Evolutionary conservation across 30 jellyfish, hydroid and myxozoan genomes (phyloP).

Genomic region (Chironex yamaguchii): DNA sequence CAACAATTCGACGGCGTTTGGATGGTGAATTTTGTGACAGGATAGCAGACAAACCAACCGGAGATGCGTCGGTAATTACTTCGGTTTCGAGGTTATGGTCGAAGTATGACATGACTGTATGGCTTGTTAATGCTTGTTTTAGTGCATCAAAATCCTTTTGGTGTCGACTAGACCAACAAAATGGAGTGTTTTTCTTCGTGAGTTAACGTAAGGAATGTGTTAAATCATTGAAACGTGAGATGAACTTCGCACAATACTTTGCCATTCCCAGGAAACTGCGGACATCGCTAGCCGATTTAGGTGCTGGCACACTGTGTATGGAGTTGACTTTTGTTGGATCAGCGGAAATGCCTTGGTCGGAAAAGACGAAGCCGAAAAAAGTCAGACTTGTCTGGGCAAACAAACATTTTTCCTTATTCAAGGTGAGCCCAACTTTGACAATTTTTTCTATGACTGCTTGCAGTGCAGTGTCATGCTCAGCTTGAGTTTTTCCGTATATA

Average conservation of each 20-base stretch:
- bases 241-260: constrained; percentile 10
- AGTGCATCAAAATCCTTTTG: constrained; percentile 28
- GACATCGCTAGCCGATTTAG: not conserved
- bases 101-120: constrained; percentile 35
- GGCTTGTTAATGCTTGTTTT: constrained; percentile 22
- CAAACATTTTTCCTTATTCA: constrained; percentile 49
- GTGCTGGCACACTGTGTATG: constrained; percentile 42
- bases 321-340: constrained; percentile 59
- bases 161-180: constrained; percentile 35
- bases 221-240: constrained; percentile 30
- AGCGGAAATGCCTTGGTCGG: constrained; percentile 63
- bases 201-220: constrained; percentile 60
- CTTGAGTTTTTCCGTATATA: too few relatives aligned
- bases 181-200: constrained; percentile 50
- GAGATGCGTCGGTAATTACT: constrained; percentile 66
- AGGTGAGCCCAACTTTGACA: constrained; percentile 50
- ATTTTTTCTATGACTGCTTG: too few relatives aligned
- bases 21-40: constrained; percentile 45
- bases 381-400: constrained; percentile 49
- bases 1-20: constrained; percentile 21
- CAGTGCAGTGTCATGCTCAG: not conserved
- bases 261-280: not conserved
- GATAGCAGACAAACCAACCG: constrained; percentile 49
- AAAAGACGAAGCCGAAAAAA: constrained; percentile 61
- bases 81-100: constrained; percentile 27